Conservation (phyloP, 1,140 invertebrate species). For the Thereuonema tuberculata region DNA sequence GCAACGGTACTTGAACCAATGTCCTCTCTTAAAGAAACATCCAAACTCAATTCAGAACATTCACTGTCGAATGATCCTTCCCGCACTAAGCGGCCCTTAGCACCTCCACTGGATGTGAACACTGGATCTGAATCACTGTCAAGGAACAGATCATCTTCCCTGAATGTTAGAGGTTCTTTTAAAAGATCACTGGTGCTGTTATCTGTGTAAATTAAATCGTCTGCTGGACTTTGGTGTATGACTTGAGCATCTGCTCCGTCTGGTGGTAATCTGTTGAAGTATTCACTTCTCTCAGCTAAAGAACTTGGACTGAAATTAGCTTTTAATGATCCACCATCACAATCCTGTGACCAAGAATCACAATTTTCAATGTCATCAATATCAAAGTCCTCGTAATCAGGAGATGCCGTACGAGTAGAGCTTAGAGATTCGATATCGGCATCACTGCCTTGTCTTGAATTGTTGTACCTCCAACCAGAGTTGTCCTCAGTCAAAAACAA, state of each 20-base stretch:
- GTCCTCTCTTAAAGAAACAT: conserved; percentile 17
- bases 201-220: no score
- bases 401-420: background rate
- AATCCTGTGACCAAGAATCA: background rate
- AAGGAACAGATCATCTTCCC: conserved; percentile 3
- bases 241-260: background rate
- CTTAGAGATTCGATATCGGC: background rate
- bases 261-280: background rate
- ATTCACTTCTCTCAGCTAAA: background rate
- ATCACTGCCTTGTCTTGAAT: background rate
- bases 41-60: conserved; percentile 24
- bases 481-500: background rate
- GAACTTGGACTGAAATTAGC: conserved; percentile 4
- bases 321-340: background rate
- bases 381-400: background rate
- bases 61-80: conserved; percentile 24
- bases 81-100: conserved; percentile 6
- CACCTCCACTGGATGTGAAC: background rate
- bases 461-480: background rate
- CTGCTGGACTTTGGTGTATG: background rate
- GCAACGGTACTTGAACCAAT: conserved; percentile 14
- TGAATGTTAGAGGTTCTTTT: background rate
- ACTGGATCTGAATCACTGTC: background rate
- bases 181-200: no score
- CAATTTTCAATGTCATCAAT: background rate